Base-by-base conservation (phyloP, 1,140 invertebrate species). In the Drosophila bipectinata region DNA sequence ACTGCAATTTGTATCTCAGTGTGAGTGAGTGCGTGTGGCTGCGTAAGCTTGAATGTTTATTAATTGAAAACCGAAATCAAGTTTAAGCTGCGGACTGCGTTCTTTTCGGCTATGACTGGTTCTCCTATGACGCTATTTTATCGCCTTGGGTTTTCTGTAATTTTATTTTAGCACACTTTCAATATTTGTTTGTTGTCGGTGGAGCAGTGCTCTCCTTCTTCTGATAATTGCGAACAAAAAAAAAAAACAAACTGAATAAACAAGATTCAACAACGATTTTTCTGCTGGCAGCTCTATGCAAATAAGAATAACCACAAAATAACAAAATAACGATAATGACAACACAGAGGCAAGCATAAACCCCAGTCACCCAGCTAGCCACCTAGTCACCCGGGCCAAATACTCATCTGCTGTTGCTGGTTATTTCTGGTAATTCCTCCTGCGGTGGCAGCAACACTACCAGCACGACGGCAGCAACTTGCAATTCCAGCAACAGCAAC, bases 141-240 rank as follows among this genome's bases (percentile, higher is more conserved):
- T 85, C 61, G 68, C 49, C 58, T 80, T 55, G 47, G 54, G 53
- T 10, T 73, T 58, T 4, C 18, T 88, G 78, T 88, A 79, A 79
- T 79, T 82, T 21, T 88, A 60, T 82, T 88, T 88, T 63, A 71
- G 71, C 78, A 72, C 78, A 75, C 74, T 87, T 88, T 83, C 63
- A 87, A 88, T 87, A 83, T 88, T 88, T 88, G 73, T 79, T 76
- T 59, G 18, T 15, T 30, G 48, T 41, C 57, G 32, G 32, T 32
- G 30, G 30, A 8, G 10, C 32, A 9, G 53, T 53, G 59, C 54
- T 72, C 49, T 44, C 66, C 64, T 77, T 83, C 34, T 47, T 83
- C 34, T 47, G 48, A 67, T 77, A 88, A 88, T 77, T 88, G 68
- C 75, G 63, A 69, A 15, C 15, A 1, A 18, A 88, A 72, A 1